Conservation (phyloP, 2,113 vertebrate species). For the Colaptes auratus region DNA sequence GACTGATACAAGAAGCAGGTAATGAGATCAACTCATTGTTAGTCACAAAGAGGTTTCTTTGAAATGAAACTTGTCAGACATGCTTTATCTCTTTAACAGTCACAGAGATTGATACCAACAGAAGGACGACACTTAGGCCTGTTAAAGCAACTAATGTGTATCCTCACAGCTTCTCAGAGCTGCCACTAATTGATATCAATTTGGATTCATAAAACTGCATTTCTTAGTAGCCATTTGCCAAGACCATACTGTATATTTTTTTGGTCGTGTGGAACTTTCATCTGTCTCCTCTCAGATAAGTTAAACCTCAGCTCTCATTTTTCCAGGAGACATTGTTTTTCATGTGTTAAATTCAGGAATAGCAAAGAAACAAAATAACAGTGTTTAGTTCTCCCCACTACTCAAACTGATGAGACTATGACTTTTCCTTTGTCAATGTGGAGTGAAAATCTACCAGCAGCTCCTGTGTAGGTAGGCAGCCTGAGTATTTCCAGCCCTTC, state of each 20-base stretch:
- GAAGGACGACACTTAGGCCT: neutral
- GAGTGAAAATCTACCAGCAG: neutral
- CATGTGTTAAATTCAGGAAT: neutral
- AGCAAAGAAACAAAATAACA: neutral
- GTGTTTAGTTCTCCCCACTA: neutral
- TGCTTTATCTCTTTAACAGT: slow-evolving; percentile 34
- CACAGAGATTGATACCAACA: slow-evolving; percentile 32
- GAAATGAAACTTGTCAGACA: slow-evolving; percentile 58
- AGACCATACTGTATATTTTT: neutral
- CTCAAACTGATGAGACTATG: neutral
- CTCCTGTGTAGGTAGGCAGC: neutral
- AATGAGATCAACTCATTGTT: slow-evolving; percentile 62
- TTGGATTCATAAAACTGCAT: neutral
- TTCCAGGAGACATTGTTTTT: neutral
- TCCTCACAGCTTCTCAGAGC: neutral
- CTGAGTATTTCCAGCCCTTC: neutral
- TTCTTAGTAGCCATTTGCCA: neutral
- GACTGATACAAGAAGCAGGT: slow-evolving; percentile 20
- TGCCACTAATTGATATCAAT: neutral
- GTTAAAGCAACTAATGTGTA: neutral
- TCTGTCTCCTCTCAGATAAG: neutral
- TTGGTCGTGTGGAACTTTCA: neutral
- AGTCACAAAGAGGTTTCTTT: slow-evolving; percentile 45
- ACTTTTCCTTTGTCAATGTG: neutral
- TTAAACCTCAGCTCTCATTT: neutral